Percentiles rank a stretch among this genome's conserved stretches.
Conservation (phyloP, 1,140 invertebrate species). For the Carposina sasakii region DNA sequence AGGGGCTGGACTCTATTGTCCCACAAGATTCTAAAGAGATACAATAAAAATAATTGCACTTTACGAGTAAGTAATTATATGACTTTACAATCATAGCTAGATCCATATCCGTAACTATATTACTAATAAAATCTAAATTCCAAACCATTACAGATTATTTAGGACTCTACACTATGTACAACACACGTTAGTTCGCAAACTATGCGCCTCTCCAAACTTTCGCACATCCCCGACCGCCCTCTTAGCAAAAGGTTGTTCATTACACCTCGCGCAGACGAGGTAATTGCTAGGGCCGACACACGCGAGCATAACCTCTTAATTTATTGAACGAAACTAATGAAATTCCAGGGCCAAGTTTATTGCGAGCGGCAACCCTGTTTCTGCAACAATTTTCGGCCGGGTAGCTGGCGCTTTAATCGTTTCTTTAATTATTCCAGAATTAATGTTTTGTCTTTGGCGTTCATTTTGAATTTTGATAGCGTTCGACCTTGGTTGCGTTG, state of each 20-base stretch:
- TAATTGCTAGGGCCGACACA: conserved; percentile 69
- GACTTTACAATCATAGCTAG: too few species aligned
- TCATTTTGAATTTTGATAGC: background rate
- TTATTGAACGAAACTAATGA: conserved; percentile 72
- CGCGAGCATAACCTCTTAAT: conserved; percentile 70
- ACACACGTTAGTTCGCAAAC: too few species aligned
- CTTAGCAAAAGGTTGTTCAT: conserved; percentile 52
- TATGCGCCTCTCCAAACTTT: conserved; percentile 32
- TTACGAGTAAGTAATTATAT: too few species aligned
- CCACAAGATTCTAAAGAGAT: too few species aligned
- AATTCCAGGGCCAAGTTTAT: conserved; percentile 68
- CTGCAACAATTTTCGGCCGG: conserved; percentile 56
- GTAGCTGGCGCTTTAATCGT: conserved; percentile 46
- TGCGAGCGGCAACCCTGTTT: conserved; percentile 58
- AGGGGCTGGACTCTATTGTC: too few species aligned
- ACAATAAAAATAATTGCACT: too few species aligned
- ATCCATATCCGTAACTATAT: too few species aligned
- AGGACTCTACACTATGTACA: too few species aligned
- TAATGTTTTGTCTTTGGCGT: conserved; percentile 36
- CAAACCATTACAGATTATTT: too few species aligned
- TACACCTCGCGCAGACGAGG: conserved; percentile 56
- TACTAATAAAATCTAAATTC: too few species aligned
- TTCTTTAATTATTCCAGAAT: conserved; percentile 67
- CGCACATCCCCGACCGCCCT: conserved; percentile 33
- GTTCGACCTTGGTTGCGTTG: background rate